Base-by-base conservation (phyloP, 1,140 invertebrate genomes). In the Papilio helenus region DNA sequence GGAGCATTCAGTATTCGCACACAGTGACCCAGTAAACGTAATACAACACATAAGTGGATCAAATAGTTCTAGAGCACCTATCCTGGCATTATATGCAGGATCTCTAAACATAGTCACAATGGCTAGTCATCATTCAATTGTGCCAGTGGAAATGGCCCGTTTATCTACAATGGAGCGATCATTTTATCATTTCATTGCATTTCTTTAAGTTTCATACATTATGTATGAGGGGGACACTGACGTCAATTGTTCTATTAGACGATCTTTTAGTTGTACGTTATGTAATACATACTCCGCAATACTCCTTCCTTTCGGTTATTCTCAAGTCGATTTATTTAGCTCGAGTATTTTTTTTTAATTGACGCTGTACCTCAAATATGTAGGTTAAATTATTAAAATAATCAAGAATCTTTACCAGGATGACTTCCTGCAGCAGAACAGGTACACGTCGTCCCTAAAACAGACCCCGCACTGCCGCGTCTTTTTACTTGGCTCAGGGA, bases 371-470 rank as follows among this genome's bases (percentile, higher is more conserved):
- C n/a, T n/a, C n/a, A n/a, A n/a, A 34, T 34, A 34, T 34, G 34
- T 34, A 34, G 34, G 34, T 34, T 34, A 34, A 34, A 34, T 34
- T 34, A 3, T 34, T 34, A 34, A 34, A 34, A 34, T 34, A 34
- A 34, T 34, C 34, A 34, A 34, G 34, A 34, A 34, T 34, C 34
- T 34, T 34, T 34, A 34, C 34, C n/a, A 99, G 94, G 99, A 99
- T 92, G 99, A 99, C 96, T 99, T 99, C 96, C 95, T 99, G 85
- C 99, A 99, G 95, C 99, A 99, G 95, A 99, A 99, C 96, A 98
- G 98, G 95, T 97, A 44, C 83, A 72, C 16, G 10, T 58, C 29
- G 51, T 1, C 5, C 4, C 4, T 55, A n/a, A 39, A 39, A 39
- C 34, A 0, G 5, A 7, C 34, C 34, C 34, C 34, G 34, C 7